Conservation (phyloP, 2,888 invertebrate genomes). For the Micropterix aruncella region DNA sequence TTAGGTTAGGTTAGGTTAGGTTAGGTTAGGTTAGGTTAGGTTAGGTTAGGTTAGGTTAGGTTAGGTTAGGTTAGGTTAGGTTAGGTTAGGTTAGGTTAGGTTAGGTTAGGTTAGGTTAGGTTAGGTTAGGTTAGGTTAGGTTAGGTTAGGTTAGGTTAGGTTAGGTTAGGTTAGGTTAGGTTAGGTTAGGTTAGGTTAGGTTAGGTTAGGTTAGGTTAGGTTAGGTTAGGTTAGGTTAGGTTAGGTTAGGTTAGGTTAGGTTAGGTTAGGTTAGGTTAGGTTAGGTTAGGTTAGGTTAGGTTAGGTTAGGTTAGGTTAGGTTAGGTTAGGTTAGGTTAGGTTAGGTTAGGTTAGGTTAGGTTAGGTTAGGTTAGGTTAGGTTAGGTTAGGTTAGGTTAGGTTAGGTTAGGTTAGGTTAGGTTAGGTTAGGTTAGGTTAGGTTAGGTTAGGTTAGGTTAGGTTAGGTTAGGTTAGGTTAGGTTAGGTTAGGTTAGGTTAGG, state of each 20-base stretch:
- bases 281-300: neutral
- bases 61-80: constrained; percentile 4
- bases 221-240: neutral
- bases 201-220: constrained; percentile 3
- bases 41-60: constrained; percentile 4
- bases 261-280: neutral
- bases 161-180: constrained; percentile 2
- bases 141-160: constrained; percentile 4
- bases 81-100: constrained; percentile 4
- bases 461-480: constrained; percentile 3
- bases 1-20: constrained; percentile 3
- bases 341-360: constrained; percentile 3
- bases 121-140: constrained; percentile 4
- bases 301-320: neutral
- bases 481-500: constrained; percentile 3
- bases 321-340: constrained; percentile 4
- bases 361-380: constrained; percentile 4
- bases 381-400: constrained; percentile 4
- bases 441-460: constrained; percentile 7
- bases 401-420: constrained; percentile 4
- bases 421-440: constrained; percentile 6
- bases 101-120: constrained; percentile 4
- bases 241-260: neutral
- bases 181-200: constrained; percentile 3
- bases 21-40: constrained; percentile 3